Conservation (phyloP, 2,888 invertebrate species). For the Synanthedon andrenaeformis region DNA sequence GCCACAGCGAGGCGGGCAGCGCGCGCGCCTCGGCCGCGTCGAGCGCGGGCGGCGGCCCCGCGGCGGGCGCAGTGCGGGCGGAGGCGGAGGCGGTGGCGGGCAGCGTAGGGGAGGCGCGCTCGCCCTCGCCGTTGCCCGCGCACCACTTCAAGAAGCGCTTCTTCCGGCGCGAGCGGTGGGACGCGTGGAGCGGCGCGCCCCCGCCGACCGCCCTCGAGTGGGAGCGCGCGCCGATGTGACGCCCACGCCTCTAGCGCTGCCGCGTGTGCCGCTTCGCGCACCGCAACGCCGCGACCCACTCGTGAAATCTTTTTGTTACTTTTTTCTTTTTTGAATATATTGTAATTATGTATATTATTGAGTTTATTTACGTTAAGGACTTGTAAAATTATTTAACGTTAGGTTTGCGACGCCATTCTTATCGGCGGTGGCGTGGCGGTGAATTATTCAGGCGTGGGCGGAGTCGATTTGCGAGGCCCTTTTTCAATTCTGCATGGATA, state of each 20-base stretch:
- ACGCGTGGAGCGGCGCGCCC: slow-evolving; percentile 54
- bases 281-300: slow-evolving; percentile 11
- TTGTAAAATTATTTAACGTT: slow-evolving; percentile 61
- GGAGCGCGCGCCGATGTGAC: slow-evolving; percentile 67
- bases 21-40: slow-evolving; percentile 25
- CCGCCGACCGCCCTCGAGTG: slow-evolving; percentile 56
- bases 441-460: no score
- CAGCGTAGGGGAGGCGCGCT: slow-evolving; percentile 63
- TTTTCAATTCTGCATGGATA: not conserved
- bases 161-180: slow-evolving; percentile 81
- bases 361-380: slow-evolving; percentile 65
- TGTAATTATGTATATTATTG: slow-evolving; percentile 70
- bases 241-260: slow-evolving; percentile 32
- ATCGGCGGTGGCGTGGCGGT: slow-evolving; percentile 19
- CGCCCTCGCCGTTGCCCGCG: slow-evolving; percentile 58
- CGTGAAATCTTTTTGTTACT: slow-evolving; percentile 34
- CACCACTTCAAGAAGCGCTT: slow-evolving; percentile 87
- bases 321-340: slow-evolving; percentile 56
- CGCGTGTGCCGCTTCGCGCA: slow-evolving; percentile 14
- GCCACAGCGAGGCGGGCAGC: slow-evolving; percentile 73
- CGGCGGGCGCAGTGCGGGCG: slow-evolving; percentile 32
- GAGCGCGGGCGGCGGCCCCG: slow-evolving; percentile 32
- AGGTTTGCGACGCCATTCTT: slow-evolving; percentile 40
- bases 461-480: not conserved
- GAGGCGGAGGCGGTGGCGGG: slow-evolving; percentile 10